Percentiles rank a stretch among this genome's conserved stretches.
Conservation (phyloP, 2,113 vertebrate genomes). For the Girardinichthys multiradiatus region DNA sequence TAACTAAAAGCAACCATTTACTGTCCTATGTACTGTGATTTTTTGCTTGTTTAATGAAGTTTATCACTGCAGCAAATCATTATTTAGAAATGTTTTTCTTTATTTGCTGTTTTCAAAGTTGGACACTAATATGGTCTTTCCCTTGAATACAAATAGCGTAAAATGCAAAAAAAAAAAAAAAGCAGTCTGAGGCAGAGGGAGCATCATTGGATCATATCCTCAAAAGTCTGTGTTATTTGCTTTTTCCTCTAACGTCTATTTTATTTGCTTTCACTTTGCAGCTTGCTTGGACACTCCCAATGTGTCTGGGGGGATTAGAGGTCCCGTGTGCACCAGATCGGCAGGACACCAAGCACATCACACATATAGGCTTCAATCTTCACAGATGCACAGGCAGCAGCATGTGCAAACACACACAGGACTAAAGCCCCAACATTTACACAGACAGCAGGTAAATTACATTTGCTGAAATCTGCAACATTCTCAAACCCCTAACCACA, state of each 20-base stretch:
- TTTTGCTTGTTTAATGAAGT: not conserved
- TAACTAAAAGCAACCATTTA: not conserved
- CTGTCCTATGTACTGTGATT: not conserved
- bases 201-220: conserved; percentile 52
- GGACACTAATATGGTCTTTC: not conserved
- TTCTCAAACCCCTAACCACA: not conserved
- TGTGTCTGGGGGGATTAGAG: conserved; percentile 38
- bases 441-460: not conserved
- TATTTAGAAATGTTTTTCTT: not conserved
- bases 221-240: conserved; percentile 37
- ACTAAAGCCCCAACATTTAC: conserved; percentile 9
- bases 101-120: not conserved
- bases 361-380: not conserved
- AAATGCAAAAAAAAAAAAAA: conserved; percentile 15
- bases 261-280: conserved; percentile 25
- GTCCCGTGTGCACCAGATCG: conserved; percentile 14
- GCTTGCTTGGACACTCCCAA: conserved; percentile 38
- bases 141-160: not conserved
- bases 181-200: not conserved
- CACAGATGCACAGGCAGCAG: conserved; percentile 6
- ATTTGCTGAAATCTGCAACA: conserved; percentile 8
- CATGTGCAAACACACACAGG: conserved; percentile 22
- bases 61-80: not conserved
- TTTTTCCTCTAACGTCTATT: too few species aligned
- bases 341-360: conserved; percentile 21